These are phyloP conservation scores for Drosophila quinaria DNA, from an alignment of 2,888 invertebrate genomes.

Conservation along the genomic window DNA sequence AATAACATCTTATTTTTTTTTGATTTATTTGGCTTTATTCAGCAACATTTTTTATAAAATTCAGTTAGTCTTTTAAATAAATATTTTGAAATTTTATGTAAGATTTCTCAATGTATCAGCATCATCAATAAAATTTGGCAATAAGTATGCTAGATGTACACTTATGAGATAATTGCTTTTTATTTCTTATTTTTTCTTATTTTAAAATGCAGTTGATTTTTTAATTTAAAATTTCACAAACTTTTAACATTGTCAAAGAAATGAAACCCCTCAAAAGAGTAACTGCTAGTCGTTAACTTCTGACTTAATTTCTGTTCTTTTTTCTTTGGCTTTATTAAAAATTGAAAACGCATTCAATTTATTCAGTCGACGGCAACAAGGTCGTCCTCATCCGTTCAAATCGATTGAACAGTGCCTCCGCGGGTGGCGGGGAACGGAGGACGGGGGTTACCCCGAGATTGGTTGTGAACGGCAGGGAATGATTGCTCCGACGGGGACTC, in stretches of 20 bases:
- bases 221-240: not conserved
- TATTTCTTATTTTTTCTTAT: too few relatives aligned
- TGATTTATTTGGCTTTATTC: not conserved
- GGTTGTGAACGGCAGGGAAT: slow-evolving; percentile 6
- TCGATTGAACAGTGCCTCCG: slow-evolving; percentile 58
- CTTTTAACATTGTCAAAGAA: too few relatives aligned
- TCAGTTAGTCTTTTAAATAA: not conserved
- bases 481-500: not conserved
- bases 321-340: slow-evolving; percentile 72
- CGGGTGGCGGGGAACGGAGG: slow-evolving; percentile 22
- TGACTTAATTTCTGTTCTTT: slow-evolving; percentile 10
- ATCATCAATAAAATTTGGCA: not conserved
- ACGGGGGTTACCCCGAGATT: slow-evolving; percentile 40
- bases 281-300: not conserved
- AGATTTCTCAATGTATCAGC: not conserved
- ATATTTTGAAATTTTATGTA: not conserved
- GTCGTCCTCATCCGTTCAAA: slow-evolving; percentile 63
- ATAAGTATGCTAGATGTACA: not conserved
- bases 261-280: not conserved
- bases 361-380: slow-evolving; percentile 71
- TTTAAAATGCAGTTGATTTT: not conserved
- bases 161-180: too few relatives aligned
- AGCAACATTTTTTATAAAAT: not conserved
- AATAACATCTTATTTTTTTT: not conserved
- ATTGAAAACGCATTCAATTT: slow-evolving; percentile 81